These are phyloP conservation scores for Cordilura impudica DNA, from an alignment of 2,888 invertebrate species.

Conservation along the genomic window DNA sequence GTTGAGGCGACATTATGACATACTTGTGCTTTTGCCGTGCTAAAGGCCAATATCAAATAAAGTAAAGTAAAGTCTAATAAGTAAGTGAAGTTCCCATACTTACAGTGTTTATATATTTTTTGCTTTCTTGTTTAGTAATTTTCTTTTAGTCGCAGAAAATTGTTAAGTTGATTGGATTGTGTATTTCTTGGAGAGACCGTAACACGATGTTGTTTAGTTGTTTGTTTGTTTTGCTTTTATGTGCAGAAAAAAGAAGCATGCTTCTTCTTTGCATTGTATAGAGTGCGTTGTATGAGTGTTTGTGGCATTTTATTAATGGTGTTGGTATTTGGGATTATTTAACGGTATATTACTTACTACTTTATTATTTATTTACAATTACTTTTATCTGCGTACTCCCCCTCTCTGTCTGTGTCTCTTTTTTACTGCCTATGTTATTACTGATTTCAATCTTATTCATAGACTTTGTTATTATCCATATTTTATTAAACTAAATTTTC, in stretches of 20 bases:
- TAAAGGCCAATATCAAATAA: neutral
- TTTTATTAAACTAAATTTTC: too few relatives aligned
- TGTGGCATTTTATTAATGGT: conserved; percentile 72
- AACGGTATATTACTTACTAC: conserved; percentile 72
- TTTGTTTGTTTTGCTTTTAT: conserved; percentile 25
- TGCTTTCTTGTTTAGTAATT: conserved; percentile 14
- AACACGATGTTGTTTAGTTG: conserved; percentile 2
- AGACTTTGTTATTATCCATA: conserved; percentile 14
- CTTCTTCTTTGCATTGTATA: neutral
- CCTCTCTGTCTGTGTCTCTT: neutral
- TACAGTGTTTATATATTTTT: neutral
- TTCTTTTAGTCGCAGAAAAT: conserved; percentile 28
- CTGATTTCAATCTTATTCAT: neutral
- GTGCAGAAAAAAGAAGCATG: neutral
- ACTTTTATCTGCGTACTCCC: conserved; percentile 26
- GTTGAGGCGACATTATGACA: conserved; percentile 34
- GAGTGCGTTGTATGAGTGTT: conserved; percentile 28
- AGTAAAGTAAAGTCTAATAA: conserved; percentile 35
- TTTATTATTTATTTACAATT: conserved; percentile 72
- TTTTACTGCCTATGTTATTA: neutral
- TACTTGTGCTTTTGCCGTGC: neutral
- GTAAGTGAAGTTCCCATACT: conserved; percentile 28
- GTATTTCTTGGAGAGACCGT: neutral
- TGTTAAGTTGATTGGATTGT: conserved; percentile 58
- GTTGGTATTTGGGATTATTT: conserved; percentile 74